Conservation (phyloP, 2,113 vertebrate genomes). For the Talpa occidentalis region DNA sequence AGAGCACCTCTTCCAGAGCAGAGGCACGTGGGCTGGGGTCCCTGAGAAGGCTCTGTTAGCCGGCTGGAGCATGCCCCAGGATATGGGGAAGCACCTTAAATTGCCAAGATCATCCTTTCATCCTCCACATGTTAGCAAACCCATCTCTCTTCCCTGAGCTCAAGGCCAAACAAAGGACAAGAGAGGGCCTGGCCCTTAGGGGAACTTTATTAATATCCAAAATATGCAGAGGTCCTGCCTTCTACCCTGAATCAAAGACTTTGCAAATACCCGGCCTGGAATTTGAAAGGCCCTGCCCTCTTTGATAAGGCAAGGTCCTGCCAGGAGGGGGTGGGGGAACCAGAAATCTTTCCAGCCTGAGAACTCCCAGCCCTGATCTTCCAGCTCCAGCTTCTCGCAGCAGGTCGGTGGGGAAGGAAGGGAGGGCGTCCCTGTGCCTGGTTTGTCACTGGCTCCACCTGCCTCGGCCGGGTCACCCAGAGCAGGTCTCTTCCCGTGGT, state of each 20-base stretch:
- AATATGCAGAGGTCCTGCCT: conserved; percentile 15
- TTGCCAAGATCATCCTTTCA: not conserved
- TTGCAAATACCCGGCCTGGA: conserved; percentile 19
- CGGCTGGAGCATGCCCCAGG: not conserved
- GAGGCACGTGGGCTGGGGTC: not conserved
- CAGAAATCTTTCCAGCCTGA: conserved; percentile 46
- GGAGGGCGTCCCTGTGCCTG: too few relatives aligned
- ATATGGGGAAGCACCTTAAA: not conserved
- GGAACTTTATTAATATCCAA: conserved; percentile 58
- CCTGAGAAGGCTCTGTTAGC: not conserved
- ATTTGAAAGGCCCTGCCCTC: conserved; percentile 55
- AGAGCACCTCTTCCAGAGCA: not conserved
- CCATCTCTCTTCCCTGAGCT: not conserved
- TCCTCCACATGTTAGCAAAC: conserved; percentile 48
- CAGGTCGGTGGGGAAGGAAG: not conserved
- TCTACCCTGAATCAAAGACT: conserved; percentile 54
- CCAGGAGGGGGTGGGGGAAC: not conserved
- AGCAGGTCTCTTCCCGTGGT: not conserved
- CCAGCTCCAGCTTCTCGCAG: not conserved
- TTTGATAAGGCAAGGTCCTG: conserved; percentile 37
- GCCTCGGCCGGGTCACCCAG: not conserved
- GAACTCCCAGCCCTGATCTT: not conserved
- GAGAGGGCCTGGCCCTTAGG: not conserved
- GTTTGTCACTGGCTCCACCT: not conserved
- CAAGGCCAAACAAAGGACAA: not conserved